Evolutionary conservation across 2,888 invertebrate genomes (phyloP).

Genomic region (Hypsopygia costalis): DNA sequence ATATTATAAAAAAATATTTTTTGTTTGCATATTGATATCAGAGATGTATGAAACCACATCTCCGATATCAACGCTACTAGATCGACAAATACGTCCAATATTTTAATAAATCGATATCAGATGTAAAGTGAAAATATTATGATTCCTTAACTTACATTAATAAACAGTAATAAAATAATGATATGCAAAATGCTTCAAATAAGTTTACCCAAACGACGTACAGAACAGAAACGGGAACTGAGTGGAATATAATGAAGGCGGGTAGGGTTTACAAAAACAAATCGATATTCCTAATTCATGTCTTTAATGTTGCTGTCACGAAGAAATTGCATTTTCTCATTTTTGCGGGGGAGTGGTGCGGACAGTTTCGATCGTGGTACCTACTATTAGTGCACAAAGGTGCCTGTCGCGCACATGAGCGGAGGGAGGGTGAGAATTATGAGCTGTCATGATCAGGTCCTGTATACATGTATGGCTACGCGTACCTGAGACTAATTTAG

Average conservation of each 20-base stretch:
- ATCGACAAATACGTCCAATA: neutral
- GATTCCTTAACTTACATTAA: neutral
- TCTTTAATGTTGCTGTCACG: slow-evolving; percentile 57
- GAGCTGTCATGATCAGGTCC: slow-evolving; percentile 59
- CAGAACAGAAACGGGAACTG: neutral
- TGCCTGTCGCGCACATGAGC: slow-evolving; percentile 52
- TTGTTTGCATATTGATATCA: neutral
- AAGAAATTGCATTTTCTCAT: slow-evolving; percentile 62
- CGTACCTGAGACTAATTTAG: slow-evolving; percentile 42
- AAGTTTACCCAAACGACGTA: neutral
- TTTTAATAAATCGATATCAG: neutral
- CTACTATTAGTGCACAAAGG: slow-evolving; percentile 71
- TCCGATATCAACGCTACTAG: neutral
- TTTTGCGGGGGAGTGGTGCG: slow-evolving; percentile 44
- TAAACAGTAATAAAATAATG: neutral
- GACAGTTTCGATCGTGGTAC: slow-evolving; percentile 47
- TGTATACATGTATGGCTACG: slow-evolving; percentile 30
- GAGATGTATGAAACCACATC: too few species aligned
- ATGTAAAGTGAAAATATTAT: neutral
- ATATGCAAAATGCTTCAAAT: neutral
- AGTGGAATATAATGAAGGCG: neutral
- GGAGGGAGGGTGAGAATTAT: slow-evolving; percentile 59
- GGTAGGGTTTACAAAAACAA: slow-evolving; percentile 4
- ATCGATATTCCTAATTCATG: slow-evolving; percentile 30
- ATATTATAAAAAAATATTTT: neutral